Evolutionary conservation across 2,888 invertebrate species (phyloP), one percentile per base, ranked within the genome.

Genomic region (Gari tellinella): DNA sequence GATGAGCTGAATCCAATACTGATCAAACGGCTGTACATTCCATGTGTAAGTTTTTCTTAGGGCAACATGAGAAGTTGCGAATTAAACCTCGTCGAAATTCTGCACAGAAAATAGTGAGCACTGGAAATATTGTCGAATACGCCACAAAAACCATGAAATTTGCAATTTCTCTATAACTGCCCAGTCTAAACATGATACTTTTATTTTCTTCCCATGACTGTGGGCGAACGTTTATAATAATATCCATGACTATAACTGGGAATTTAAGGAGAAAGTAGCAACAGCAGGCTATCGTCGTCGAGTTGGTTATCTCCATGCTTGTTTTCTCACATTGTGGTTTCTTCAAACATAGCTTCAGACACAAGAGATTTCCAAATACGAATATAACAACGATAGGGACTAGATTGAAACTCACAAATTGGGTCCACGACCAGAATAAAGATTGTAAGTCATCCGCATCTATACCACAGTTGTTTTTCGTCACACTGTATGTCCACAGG

Each of bases 401-500:
- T 63, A 84, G 85, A 10, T 77, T 69, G 70, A 84, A 86, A 14
- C 84, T 67, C 26, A 79, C 73, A 17, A 84, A 87, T 3, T 87
- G 84, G 40, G 83, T 68, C 83, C 84, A 84, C 0, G 84, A 84
- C 89, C 89, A 89, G 40, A 85, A 80, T 8, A 68, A 80, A 10
- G 73, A 19, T 14, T 23, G 23, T 57, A 38, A 58, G 55, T 31
- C 58, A 45, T 45, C n/a, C 3, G 37, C 55, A 38, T 17, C 74
- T 53, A 67, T 63, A 68, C 41, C 17, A 49, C 58, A 66, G 15
- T 80, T 79, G 8, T 83, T 69, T 8, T 67, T 60, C 10, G 74
- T 64, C n/a, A 89, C 70, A 23, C 83, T 81, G 55, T 82, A 87
- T 4, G 82, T 85, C 89, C 89, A 89, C 87, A 89, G 85, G 7